Evolutionary conservation across 2,888 invertebrate species (phyloP), one percentile per base, ranked within the genome.

Genomic region (Seira ritae): DNA sequence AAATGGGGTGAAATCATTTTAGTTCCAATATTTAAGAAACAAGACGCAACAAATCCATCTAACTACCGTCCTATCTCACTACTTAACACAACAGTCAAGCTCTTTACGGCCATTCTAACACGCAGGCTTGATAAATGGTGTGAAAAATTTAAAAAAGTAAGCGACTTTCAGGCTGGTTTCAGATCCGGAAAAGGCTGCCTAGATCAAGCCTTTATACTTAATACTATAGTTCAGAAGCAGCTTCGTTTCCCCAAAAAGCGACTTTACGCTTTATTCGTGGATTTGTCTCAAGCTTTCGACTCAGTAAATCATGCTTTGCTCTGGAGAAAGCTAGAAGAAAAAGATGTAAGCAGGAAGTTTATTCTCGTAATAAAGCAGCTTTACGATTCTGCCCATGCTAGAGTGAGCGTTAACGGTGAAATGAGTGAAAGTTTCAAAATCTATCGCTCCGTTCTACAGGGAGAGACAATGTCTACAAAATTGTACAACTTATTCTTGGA

Each of bases 81-180:
- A 0, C 55, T 84, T 1, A 87, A 87, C 31, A 67, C 80, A 12
- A 55, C 84, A 3, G 65, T 85, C 12, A 89, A 89, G 84, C 62
- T 88, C 1, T 86, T 87, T 31, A 89, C 89, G 0, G 23, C 78
- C 0, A 46, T 89, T 0, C 8, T 88, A 17, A 22, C 73, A 4
- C 60, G 75, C 15, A 60, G 89, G 31, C 66, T 89, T 1, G 60
- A 55, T 1, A 17, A 50, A 4, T 89, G 88, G 89, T 66, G 81
- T 55, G 87, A 89, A 65, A 19, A 37, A 0, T 69, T 86, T 1
- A 65, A 87, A 0, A 87, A 86, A 8, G 67, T 89, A 12, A 88
- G 88, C 0, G 89, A 89, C 66, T 80, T 83, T 46, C 89, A 89
- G 84, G 81, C 87, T 0, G 89, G 88, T 2, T 89, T 89, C 37